Conservation (phyloP, 2,888 invertebrate genomes). For the Scaptomyza parva region DNA sequence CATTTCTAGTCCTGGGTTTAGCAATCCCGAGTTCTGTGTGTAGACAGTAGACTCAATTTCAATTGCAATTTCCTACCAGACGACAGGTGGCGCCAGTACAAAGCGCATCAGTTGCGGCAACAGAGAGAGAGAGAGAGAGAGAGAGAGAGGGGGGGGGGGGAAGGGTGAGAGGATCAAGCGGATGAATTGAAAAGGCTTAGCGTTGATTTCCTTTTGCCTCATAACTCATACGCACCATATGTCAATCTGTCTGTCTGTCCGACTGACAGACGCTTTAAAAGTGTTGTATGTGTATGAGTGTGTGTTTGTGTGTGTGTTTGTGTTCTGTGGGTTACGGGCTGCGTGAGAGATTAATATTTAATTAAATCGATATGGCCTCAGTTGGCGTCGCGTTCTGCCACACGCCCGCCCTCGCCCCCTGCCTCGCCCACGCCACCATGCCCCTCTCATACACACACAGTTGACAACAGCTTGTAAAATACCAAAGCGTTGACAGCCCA, state of each 20-base stretch:
- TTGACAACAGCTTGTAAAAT: constrained; percentile 73
- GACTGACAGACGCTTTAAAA: constrained; percentile 1
- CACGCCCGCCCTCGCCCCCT: no score
- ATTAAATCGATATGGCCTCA: constrained; percentile 67
- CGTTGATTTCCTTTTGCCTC: constrained; percentile 9
- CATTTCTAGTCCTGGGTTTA: no score
- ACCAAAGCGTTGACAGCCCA: constrained; percentile 62
- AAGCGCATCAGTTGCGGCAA: constrained; percentile 21
- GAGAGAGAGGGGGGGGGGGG: no score
- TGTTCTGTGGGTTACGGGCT: constrained; percentile 14
- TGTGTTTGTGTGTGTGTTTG: constrained; percentile 4
- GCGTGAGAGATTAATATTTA: constrained; percentile 67
- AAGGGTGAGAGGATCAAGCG: background rate
- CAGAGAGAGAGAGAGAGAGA: no score
- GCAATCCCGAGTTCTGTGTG: no score
- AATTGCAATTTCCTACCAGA: constrained; percentile 44
- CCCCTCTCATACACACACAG: background rate
- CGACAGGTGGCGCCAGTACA: constrained; percentile 39
- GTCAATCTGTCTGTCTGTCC: constrained; percentile 12
- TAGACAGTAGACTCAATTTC: constrained; percentile 35
- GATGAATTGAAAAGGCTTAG: constrained; percentile 1
- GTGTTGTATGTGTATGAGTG: constrained; percentile 2
- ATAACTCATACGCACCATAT: constrained; percentile 60
- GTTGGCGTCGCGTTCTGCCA: no score
- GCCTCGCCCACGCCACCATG: no score